phyloP scores from a whole-genome alignment of 2,113 vertebrate genomes.

The Lepus americanus region DNA sequence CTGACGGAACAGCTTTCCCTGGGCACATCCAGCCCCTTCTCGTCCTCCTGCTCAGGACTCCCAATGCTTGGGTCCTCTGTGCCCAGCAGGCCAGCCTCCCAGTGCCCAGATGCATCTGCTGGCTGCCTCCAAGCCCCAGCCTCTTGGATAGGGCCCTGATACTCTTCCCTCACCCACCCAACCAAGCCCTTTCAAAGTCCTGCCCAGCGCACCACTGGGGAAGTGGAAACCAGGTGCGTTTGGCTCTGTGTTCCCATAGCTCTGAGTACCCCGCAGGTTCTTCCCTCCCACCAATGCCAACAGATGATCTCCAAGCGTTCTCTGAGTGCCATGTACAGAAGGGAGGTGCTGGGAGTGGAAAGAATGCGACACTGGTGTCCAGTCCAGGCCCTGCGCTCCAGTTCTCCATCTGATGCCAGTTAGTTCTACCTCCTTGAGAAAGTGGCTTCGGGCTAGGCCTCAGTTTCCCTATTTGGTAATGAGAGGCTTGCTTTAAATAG shows the following conservation, averaged over 20 bases:
- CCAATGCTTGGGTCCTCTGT: background rate
- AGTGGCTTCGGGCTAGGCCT: conserved; percentile 60
- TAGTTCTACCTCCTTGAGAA: conserved; percentile 45
- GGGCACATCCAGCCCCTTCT: background rate
- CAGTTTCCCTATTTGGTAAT: conserved; percentile 70
- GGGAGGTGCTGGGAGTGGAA: background rate
- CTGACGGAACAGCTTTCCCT: background rate
- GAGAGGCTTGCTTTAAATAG: conserved; percentile 55
- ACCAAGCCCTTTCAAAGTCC: background rate
- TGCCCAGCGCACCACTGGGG: background rate
- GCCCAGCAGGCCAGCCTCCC: background rate
- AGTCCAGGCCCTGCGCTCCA: background rate
- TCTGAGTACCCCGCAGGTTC: background rate
- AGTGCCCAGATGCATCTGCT: background rate
- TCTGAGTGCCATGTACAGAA: background rate
- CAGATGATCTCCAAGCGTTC: background rate
- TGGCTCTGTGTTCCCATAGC: background rate
- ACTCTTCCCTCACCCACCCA: background rate
- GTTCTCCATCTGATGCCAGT: background rate
- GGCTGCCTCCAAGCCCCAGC: background rate
- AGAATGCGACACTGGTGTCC: background rate
- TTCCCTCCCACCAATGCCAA: background rate
- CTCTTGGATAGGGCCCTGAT: background rate
- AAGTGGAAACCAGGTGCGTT: background rate
- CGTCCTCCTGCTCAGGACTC: background rate